Evolutionary conservation across 2,888 invertebrate species (phyloP), one percentile per base, ranked within the genome.

Genomic region (Cistogaster globosa): DNA sequence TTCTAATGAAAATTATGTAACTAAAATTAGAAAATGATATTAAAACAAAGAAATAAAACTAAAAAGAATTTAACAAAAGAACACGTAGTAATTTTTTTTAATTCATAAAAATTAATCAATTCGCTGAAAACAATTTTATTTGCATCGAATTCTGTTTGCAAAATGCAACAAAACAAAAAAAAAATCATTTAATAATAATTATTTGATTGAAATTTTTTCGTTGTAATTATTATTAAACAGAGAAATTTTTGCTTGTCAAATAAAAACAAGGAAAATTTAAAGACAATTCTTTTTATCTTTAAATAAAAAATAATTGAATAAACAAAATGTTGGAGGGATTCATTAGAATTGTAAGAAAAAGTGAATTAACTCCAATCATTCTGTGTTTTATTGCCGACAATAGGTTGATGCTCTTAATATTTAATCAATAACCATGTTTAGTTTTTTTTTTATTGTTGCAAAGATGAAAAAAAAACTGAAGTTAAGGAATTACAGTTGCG

Each of bases 41-140:
- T 7, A 18, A 48, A 75, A 55, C n/a, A 22, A 53, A 63, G 26
- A 6, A 75, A 63, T 45, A 57, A 71, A 72, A 58, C 16, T 45
- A 38, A 20, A 72, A 63, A 65, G 65, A 80, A 80, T 80, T 80
- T 32, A n/a, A 26, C 11, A 14, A 72, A 71, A 72, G 32, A 65
- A 72, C 79, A 80, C 79, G 79, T 80, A 72, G 63, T 2, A 63
- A 71, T 38, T 42, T 65, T 78, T 78, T 32, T 42, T 55, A 20
- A 32, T 32, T 32, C 32, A 32, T 32, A 32, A 32, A 32, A 32
- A 32, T 32, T 7, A 6, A 32, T 32, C 32, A 32, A 32, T 32
- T 8, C 32, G 32, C 32, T 32, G 32, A 32, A 32, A 32, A 32
- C 6, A 32, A 7, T 32, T 32, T 32, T 7, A 32, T 7, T 32